phyloP scores from a whole-genome alignment of 2,113 vertebrate species.

The Lampris megalopsis region DNA sequence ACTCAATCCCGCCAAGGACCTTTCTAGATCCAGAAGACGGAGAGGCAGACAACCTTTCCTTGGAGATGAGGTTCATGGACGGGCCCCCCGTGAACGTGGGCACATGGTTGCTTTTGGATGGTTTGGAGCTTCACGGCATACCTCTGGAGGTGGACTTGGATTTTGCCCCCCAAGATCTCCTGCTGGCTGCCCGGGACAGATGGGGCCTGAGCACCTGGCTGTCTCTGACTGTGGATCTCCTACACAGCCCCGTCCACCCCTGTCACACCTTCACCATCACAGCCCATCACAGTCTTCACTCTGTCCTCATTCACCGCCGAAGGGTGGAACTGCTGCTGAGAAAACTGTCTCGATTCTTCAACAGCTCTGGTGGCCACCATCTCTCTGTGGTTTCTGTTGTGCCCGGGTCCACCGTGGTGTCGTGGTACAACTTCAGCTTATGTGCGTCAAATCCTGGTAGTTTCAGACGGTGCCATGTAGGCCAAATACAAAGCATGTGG shows the following conservation, averaged over 20 bases:
- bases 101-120: constrained; percentile 70
- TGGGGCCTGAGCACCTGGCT: constrained; percentile 51
- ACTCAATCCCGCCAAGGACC: constrained; percentile 59
- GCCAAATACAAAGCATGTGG: constrained; percentile 44
- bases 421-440: constrained; percentile 63
- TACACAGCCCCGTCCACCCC: not conserved
- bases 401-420: constrained; percentile 63
- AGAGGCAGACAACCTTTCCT: constrained; percentile 54
- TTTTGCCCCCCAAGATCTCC: constrained; percentile 65
- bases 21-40: constrained; percentile 76
- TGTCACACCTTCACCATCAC: constrained; percentile 67
- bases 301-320: constrained; percentile 62
- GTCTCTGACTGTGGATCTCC: constrained; percentile 59
- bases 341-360: constrained; percentile 69
- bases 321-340: constrained; percentile 62
- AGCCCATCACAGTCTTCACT: constrained; percentile 67
- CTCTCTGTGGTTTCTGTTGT: constrained; percentile 42
- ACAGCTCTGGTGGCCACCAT: constrained; percentile 37
- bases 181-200: constrained; percentile 61
- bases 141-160: constrained; percentile 69
- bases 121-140: constrained; percentile 52
- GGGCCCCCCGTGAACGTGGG: constrained; percentile 31
- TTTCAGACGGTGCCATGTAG: constrained; percentile 26
- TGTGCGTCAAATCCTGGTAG: constrained; percentile 12
- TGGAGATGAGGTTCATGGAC: constrained; percentile 49